These are phyloP conservation scores for Coleophora flavipennella DNA, from an alignment of 2,888 invertebrate genomes.

Conservation along the genomic window DNA sequence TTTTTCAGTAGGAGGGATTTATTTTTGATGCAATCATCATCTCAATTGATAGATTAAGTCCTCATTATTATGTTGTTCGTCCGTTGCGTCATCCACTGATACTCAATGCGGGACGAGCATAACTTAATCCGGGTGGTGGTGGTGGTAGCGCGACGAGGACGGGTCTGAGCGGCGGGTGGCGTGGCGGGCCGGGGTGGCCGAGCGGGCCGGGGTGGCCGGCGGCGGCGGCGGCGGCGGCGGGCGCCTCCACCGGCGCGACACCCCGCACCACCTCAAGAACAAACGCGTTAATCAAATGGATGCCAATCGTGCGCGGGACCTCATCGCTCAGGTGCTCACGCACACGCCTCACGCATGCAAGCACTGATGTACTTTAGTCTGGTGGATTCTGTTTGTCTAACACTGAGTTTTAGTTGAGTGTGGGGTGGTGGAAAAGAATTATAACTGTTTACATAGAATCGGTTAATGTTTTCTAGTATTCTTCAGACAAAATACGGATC, in stretches of 20 bases:
- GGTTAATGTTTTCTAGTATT: too few species aligned
- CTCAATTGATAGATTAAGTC: too few species aligned
- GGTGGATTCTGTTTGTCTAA: too few species aligned
- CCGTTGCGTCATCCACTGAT: too few species aligned
- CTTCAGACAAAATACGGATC: too few species aligned
- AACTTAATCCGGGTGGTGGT: constrained; percentile 14
- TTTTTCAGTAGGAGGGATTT: too few species aligned
- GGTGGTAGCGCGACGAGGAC: too few species aligned
- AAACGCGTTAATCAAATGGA: constrained; percentile 83
- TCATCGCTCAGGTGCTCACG: constrained; percentile 59
- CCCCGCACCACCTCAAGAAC: constrained; percentile 99
- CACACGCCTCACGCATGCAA: neutral
- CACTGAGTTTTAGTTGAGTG: neutral
- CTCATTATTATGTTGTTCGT: too few species aligned
- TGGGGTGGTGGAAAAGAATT: neutral
- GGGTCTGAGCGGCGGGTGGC: constrained; percentile 55
- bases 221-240: constrained; percentile 67
- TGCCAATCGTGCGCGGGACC: constrained; percentile 52
- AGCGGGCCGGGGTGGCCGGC: constrained; percentile 22
- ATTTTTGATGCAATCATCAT: too few species aligned
- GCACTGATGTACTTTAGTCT: too few species aligned
- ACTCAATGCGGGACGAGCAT: too few species aligned
- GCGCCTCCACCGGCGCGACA: constrained; percentile 91
- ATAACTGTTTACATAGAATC: too few species aligned
- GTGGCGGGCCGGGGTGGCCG: constrained; percentile 52